A percentile compares a stretch with the other conserved stretches of the same genome.
These are phyloP conservation scores for Drosophila dunni DNA, from an alignment of 1,140 invertebrate genomes.

Conservation along the genomic window DNA sequence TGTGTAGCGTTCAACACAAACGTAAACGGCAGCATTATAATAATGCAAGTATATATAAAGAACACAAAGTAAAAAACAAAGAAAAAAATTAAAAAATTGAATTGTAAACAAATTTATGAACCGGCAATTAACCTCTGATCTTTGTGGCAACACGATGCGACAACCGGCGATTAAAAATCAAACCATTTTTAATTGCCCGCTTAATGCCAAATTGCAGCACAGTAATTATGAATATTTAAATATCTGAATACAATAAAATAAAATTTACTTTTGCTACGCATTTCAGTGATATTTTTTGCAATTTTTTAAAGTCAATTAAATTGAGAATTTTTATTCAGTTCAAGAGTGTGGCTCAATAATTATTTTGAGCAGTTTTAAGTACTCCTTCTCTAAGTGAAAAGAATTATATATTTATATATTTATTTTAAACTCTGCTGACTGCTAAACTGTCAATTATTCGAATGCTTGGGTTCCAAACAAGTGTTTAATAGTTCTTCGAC, in stretches of 20 bases:
- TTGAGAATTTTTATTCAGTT: background rate
- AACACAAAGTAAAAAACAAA: background rate
- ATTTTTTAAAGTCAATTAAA: background rate
- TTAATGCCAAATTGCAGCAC: conserved; percentile 18
- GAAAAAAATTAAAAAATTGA: conserved; percentile 5
- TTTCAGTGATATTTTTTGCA: background rate
- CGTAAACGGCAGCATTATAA: conserved; percentile 12
- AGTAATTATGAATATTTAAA: conserved; percentile 1
- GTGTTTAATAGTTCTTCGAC: too few relatives aligned
- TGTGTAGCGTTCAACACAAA: conserved; percentile 23
- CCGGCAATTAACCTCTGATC: conserved; percentile 62
- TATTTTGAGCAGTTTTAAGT: too few relatives aligned
- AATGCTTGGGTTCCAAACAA: too few relatives aligned
- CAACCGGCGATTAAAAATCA: conserved; percentile 27
- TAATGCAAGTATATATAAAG: conserved; percentile 1
- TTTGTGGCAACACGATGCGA: conserved; percentile 24
- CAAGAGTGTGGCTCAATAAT: too few relatives aligned
- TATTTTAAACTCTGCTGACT: too few relatives aligned
- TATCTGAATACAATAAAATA: conserved; percentile 12
- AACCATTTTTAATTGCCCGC: conserved; percentile 46
- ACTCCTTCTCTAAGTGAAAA: too few relatives aligned
- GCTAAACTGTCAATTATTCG: too few relatives aligned
- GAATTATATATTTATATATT: too few relatives aligned
- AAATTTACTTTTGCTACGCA: conserved; percentile 20
- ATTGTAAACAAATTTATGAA: conserved; percentile 58